These are phyloP conservation scores for Ditylenchus dipsaci DNA, from an alignment of 1,140 invertebrate genomes.

Conservation along the genomic window DNA sequence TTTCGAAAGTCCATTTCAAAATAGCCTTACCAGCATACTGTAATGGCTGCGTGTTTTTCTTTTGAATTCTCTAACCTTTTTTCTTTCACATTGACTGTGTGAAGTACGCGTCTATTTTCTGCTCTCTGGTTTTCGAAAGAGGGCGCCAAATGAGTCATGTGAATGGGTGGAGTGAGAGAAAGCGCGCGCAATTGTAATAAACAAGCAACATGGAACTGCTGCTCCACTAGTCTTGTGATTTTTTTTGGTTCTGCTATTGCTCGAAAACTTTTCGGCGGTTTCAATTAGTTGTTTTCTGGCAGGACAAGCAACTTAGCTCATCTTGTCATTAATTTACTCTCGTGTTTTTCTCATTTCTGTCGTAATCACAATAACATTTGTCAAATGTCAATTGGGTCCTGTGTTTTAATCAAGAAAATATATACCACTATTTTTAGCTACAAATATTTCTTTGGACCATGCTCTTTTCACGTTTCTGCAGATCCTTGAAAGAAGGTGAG, in stretches of 20 bases:
- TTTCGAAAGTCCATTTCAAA: conserved; percentile 4
- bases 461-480: too few species aligned
- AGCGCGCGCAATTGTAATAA: conserved; percentile 3
- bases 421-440: too few species aligned
- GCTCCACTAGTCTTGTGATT: background rate
- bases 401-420: too few species aligned
- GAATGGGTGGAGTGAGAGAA: background rate
- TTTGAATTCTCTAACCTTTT: background rate
- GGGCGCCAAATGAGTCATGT: conserved; percentile 3
- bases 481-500: too few species aligned
- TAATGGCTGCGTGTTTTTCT: background rate
- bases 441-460: too few species aligned
- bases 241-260: background rate
- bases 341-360: too few species aligned
- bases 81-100: background rate
- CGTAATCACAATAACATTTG: too few species aligned
- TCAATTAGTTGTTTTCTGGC: too few species aligned
- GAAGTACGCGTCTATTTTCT: background rate
- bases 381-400: too few species aligned
- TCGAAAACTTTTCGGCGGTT: too few species aligned
- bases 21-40: background rate
- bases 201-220: background rate
- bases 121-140: background rate
- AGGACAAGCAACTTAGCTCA: too few species aligned
- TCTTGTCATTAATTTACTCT: too few species aligned